phyloP scores from a whole-genome alignment of 2,113 vertebrate species.

The Bufo bufo region DNA sequence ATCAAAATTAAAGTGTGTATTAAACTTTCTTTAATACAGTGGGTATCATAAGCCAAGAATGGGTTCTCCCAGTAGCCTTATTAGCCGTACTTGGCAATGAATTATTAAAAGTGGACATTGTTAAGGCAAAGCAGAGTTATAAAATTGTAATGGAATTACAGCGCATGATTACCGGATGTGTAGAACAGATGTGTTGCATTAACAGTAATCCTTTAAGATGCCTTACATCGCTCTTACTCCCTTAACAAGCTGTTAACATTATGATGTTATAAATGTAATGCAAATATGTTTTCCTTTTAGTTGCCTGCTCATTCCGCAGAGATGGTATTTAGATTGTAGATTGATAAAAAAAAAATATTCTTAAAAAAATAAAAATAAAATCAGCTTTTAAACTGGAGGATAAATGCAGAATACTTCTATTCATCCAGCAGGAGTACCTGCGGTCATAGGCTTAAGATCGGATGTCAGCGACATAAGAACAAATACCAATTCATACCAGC shows the following conservation, averaged over 20 bases:
- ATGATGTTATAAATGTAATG: slow-evolving; percentile 44
- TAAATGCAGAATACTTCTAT: not conserved
- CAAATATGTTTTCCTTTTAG: slow-evolving; percentile 47
- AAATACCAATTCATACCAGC: slow-evolving; percentile 27
- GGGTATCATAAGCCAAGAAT: not conserved
- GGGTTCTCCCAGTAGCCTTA: not conserved
- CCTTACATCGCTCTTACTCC: slow-evolving; percentile 36
- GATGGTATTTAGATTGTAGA: slow-evolving; percentile 36
- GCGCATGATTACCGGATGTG: slow-evolving; percentile 27
- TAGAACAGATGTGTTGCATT: slow-evolving; percentile 53
- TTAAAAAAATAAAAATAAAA: slow-evolving; percentile 9
- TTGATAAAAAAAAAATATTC: slow-evolving; percentile 6
- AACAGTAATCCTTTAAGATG: slow-evolving; percentile 44
- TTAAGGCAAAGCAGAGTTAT: slow-evolving; percentile 35
- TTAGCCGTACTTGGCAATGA: not conserved
- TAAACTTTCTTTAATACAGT: not conserved
- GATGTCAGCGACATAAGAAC: slow-evolving; percentile 28
- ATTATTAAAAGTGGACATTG: slow-evolving; percentile 39
- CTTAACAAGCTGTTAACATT: slow-evolving; percentile 52
- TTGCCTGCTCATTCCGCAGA: slow-evolving; percentile 13
- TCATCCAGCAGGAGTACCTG: not conserved
- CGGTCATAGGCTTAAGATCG: slow-evolving; percentile 37
- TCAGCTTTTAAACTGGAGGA: not conserved
- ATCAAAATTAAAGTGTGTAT: not conserved
- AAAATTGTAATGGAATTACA: slow-evolving; percentile 29